Base-by-base conservation (phyloP, 1,140 invertebrate genomes). In the Archivesica marissinica region DNA sequence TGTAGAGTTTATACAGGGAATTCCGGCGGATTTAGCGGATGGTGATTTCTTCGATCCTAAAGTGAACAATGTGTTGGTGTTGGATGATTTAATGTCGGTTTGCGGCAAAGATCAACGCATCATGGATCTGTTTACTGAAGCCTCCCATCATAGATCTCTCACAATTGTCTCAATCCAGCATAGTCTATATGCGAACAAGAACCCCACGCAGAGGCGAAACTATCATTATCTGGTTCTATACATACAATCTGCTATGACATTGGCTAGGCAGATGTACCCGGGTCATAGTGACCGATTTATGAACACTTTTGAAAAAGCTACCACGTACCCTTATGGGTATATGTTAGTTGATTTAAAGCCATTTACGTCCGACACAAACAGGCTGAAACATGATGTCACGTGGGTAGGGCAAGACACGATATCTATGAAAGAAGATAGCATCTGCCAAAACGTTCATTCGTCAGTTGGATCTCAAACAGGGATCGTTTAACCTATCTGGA, bases 141-240 rank as follows among this genome's bases (percentile, higher is more conserved):
- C 13, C 1, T 50, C 41, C 20, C 72, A 77, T 56, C 52, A 77
- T 30, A 15, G 75, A 7, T 47, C 20, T 17, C 20, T 77, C 6
- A 59, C 75, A 1, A 30, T 80, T 4, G 17, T 59, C 11, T 17
- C 52, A 17, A 56, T 78, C 15, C 64, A 80, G 25, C 77, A 80
- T 28, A 80, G 68, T 44, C 59, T 80, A 20, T 80, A 30, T 64
- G 54, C n/a, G 25, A 64, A 20, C 30, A 80, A 64, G 4, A 61
- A 66, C 41, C 59, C 50, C 1, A 76, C 68, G 56, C 77, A 80
- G 44, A 64, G 77, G 44, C 39, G 59, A 66, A 80, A 64, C 11
- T 70, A 47, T 74, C 84, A 86, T 61, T 76, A 76, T 33, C n/a
- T 86, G 13, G 52, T 74, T 15, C 20, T 74, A 25, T 86, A 78